Percentiles rank a stretch among this genome's conserved stretches.
These are phyloP conservation scores for Crypturellus tataupa DNA, from an alignment of 2,797 vertebrate genomes.

Conservation along the genomic window DNA sequence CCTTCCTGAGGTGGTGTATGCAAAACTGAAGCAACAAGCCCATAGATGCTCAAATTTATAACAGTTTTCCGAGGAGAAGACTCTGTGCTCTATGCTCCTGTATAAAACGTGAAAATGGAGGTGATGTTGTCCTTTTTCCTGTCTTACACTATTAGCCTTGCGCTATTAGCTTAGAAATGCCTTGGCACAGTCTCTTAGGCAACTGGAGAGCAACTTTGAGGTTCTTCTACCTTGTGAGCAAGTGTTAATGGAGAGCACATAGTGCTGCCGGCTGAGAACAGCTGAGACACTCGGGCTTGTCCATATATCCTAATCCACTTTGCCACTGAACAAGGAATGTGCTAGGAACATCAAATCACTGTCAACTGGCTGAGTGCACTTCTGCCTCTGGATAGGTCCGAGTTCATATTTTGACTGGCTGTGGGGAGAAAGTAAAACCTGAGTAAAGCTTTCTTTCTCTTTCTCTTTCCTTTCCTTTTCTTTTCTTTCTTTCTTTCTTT, in stretches of 20 bases:
- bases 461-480: no score
- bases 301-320: not conserved
- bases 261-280: not conserved
- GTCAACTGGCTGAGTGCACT: not conserved
- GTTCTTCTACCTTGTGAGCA: not conserved
- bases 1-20: not conserved
- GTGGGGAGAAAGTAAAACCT: not conserved
- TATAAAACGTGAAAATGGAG: not conserved
- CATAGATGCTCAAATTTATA: not conserved
- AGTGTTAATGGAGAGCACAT: not conserved
- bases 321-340: not conserved
- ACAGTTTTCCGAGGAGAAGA: not conserved
- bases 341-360: not conserved
- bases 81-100: not conserved
- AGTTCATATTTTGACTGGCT: not conserved
- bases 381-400: not conserved
- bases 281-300: not conserved
- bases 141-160: not conserved
- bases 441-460: not conserved
- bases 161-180: not conserved
- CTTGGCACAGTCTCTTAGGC: not conserved
- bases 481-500: no score
- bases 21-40: not conserved
- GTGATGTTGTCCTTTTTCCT: not conserved
- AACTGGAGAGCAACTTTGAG: not conserved